Conservation (phyloP, 2,113 vertebrate genomes). For the Rhadina sibilatrix region DNA sequence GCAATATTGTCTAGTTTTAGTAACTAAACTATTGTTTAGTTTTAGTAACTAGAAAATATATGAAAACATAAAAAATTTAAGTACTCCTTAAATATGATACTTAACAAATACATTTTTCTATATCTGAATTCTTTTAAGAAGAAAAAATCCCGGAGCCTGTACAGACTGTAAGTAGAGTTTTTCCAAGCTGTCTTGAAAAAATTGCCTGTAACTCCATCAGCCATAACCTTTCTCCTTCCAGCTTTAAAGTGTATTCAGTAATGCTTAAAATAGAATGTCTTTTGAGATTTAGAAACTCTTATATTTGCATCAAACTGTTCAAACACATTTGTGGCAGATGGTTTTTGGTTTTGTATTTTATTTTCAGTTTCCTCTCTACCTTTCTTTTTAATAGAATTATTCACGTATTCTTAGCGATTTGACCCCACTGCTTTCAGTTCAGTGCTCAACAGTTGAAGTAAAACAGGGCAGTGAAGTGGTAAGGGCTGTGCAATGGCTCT, state of each 20-base stretch:
- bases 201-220: neutral
- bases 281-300: neutral
- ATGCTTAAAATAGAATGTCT: neutral
- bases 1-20: neutral
- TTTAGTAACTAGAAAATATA: neutral
- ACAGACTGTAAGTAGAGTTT: neutral
- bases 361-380: neutral
- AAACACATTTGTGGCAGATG: neutral
- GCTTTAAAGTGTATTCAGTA: neutral
- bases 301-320: neutral
- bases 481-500: neutral
- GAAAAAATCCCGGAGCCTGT: neutral
- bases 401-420: neutral
- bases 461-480: neutral
- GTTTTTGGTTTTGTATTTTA: neutral
- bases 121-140: neutral
- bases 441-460: neutral
- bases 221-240: neutral
- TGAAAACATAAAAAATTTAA: neutral
- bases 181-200: constrained; percentile 1
- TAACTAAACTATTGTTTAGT: no score
- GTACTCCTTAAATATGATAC: neutral
- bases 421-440: neutral
- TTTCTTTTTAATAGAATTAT: neutral
- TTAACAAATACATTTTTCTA: neutral